Evolutionary conservation across 2,797 vertebrate species (phyloP).

Genomic region (Pseudomugil gertrudae): DNA sequence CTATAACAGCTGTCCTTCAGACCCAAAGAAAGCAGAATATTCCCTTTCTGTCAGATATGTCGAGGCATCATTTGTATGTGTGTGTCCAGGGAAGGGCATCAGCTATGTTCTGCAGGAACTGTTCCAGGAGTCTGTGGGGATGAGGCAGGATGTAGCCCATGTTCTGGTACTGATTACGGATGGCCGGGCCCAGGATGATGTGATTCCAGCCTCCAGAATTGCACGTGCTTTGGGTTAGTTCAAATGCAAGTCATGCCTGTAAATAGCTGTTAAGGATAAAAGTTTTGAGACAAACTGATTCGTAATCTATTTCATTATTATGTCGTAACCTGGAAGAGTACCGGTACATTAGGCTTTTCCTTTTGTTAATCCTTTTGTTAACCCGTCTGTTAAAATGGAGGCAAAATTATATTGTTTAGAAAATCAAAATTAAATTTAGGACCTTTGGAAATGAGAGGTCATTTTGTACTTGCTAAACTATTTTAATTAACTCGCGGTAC

Average conservation of each 20-base stretch:
- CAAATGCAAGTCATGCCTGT: neutral
- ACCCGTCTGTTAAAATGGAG: too few species aligned
- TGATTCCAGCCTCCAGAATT: slow-evolving; percentile 84
- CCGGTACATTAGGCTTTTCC: neutral
- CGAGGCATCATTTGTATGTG: neutral
- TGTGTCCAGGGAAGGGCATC: slow-evolving; percentile 84
- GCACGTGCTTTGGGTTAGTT: slow-evolving; percentile 86
- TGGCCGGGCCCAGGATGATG: slow-evolving; percentile 89
- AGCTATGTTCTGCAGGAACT: slow-evolving; percentile 85
- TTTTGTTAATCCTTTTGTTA: neutral
- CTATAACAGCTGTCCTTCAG: neutral
- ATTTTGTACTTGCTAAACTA: neutral
- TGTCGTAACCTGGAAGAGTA: neutral
- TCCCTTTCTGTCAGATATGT: neutral
- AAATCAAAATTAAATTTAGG: neutral
- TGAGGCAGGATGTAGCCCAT: slow-evolving; percentile 84
- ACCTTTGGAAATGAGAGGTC: neutral
- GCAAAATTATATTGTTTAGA: neutral
- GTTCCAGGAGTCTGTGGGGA: slow-evolving; percentile 87
- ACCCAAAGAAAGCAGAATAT: neutral
- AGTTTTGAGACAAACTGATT: too few species aligned
- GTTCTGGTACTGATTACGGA: slow-evolving; percentile 88
- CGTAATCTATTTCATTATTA: too few species aligned
- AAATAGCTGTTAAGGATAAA: neutral
- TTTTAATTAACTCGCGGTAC: neutral